phyloP scores from a whole-genome alignment of 2,888 invertebrate genomes.

The Cephonodes hylas region DNA sequence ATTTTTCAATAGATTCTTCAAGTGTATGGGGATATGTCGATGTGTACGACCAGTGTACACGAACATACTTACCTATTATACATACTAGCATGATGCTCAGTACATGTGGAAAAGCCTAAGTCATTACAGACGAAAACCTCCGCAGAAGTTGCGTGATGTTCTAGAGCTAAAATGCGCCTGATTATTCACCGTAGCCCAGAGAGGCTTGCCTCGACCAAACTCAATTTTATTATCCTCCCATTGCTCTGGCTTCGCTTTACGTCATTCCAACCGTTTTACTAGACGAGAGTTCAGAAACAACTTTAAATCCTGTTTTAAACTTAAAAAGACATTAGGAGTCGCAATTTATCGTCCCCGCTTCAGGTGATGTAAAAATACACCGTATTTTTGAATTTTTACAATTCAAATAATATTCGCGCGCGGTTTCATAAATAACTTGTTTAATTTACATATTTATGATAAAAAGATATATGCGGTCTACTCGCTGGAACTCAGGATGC shows the following conservation, averaged over 20 bases:
- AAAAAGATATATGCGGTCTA: neutral
- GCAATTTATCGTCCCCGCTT: neutral
- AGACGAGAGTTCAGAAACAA: neutral
- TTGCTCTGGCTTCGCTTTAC: neutral
- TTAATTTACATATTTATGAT: slow-evolving; percentile 1
- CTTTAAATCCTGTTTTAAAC: neutral
- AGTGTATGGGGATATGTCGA: no score
- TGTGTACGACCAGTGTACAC: no score
- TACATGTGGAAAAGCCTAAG: no score
- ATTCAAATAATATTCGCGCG: neutral
- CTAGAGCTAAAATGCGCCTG: no score
- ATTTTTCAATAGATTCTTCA: no score
- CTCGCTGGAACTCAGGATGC: neutral
- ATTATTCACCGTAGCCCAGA: no score
- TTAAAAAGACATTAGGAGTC: neutral
- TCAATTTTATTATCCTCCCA: no score
- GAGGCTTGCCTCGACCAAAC: no score
- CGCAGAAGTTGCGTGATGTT: no score
- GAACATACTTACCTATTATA: no score
- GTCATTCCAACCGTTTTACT: neutral
- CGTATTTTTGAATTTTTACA: neutral
- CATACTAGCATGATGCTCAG: no score
- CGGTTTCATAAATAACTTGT: neutral
- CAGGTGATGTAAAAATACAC: neutral
- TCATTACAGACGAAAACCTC: no score